phyloP scores from a whole-genome alignment of 2,113 vertebrate species.

The Phalacrocorax brasilianus region DNA sequence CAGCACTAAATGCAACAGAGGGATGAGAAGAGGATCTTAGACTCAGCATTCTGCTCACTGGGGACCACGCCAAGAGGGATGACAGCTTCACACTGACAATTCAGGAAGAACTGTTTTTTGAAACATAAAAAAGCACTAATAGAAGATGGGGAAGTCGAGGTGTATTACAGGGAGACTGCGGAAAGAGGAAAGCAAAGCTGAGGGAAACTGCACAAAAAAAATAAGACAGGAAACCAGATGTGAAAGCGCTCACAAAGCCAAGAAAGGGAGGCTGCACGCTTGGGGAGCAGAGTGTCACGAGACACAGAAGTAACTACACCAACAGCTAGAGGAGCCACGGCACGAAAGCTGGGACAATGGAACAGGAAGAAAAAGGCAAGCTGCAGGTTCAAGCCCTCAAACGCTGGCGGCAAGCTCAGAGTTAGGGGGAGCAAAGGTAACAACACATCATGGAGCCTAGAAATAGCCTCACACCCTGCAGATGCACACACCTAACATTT shows the following conservation, averaged over 20 bases:
- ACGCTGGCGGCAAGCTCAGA: not conserved
- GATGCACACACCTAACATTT: fast-evolving
- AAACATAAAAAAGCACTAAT: not conserved
- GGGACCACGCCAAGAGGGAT: not conserved
- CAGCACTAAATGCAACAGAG: conserved; percentile 75
- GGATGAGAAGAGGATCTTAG: not conserved
- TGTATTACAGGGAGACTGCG: fast-evolving
- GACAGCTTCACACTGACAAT: not conserved
- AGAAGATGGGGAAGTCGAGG: not conserved
- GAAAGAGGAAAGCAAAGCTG: not conserved
- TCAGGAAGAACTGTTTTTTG: not conserved
- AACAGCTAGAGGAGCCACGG: not conserved
- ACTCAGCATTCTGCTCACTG: fast-evolving
- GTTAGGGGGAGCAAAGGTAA: not conserved
- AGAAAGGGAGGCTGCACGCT: fast-evolving
- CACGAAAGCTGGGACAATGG: not conserved
- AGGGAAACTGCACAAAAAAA: not conserved
- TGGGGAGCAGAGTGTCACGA: not conserved
- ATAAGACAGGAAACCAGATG: fast-evolving
- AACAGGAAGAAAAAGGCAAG: not conserved
- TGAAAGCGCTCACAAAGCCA: not conserved
- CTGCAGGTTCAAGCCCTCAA: not conserved
- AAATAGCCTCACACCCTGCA: not conserved
- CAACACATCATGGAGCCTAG: not conserved
- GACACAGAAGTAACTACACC: not conserved